Evolutionary conservation across 2,113 vertebrate genomes (phyloP).

Genomic region (Sylvilagus bachmani): DNA sequence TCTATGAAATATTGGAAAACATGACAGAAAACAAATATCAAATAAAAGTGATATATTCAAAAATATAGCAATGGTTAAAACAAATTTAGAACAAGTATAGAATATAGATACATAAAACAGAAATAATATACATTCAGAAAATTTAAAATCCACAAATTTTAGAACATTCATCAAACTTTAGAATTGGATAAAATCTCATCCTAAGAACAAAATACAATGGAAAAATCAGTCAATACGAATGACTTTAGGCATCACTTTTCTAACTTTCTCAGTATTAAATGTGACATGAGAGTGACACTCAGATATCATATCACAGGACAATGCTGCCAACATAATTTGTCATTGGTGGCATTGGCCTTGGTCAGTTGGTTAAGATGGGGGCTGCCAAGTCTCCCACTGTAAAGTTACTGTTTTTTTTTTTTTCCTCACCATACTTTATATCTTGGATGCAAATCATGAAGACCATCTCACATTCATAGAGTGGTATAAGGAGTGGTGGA

Average conservation of each 20-base stretch:
- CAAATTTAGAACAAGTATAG: too few species aligned
- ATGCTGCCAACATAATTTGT: not conserved
- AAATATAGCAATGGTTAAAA: not conserved
- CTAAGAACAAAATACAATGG: not conserved
- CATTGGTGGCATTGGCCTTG: not conserved
- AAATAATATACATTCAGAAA: not conserved
- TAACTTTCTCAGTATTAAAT: not conserved
- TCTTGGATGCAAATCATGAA: not conserved
- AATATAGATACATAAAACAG: not conserved
- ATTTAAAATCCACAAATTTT: not conserved
- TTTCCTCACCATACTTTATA: not conserved
- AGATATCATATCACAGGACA: not conserved
- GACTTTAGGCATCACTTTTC: not conserved
- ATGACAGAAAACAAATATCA: not conserved
- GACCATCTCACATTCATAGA: not conserved
- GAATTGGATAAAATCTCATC: not conserved
- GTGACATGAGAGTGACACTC: not conserved
- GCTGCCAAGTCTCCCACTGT: not conserved
- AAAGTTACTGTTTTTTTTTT: not conserved
- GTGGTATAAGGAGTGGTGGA: not conserved
- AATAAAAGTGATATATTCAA: not conserved
- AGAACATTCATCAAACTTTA: not conserved
- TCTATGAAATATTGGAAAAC: not conserved
- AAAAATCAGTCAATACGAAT: not conserved
- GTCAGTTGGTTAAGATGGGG: not conserved